Evolutionary conservation across 2,113 vertebrate genomes (phyloP).

Genomic region (Noturus placidus): DNA sequence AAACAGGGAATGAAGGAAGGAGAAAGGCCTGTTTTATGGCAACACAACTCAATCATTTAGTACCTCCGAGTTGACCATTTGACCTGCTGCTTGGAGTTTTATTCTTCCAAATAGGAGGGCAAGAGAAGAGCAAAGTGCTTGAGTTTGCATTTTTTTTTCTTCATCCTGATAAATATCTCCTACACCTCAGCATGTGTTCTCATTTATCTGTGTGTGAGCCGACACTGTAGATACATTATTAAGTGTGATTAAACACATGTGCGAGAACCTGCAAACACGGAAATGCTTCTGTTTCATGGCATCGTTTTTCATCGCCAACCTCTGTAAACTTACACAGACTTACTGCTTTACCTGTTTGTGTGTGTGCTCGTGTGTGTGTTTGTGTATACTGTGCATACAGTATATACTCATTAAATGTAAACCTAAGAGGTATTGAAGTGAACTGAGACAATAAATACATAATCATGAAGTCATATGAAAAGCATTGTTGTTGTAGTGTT

Average conservation of each 20-base stretch:
- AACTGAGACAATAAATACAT: background rate
- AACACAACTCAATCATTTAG: conserved; percentile 56
- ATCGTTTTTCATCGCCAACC: conserved; percentile 52
- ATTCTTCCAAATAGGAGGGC: conserved; percentile 46
- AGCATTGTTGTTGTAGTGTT: background rate
- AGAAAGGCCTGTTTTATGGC: conserved; percentile 41
- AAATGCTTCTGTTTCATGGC: conserved; percentile 52
- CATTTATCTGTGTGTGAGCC: conserved; percentile 55
- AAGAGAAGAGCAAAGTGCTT: conserved; percentile 49
- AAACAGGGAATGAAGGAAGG: conserved; percentile 36
- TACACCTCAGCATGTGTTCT: conserved; percentile 57
- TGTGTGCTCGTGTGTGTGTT: background rate
- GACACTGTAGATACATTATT: conserved; percentile 59
- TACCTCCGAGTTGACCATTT: conserved; percentile 55
- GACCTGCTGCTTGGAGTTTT: conserved; percentile 51
- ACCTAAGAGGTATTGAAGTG: background rate
- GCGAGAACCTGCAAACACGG: conserved; percentile 50
- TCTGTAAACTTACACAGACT: conserved; percentile 10
- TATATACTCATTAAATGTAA: background rate
- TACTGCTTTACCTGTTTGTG: conserved; percentile 4
- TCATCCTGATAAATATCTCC: conserved; percentile 60
- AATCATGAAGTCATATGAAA: background rate
- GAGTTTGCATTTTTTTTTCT: conserved; percentile 48
- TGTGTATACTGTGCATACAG: background rate
- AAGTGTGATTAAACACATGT: conserved; percentile 62